phyloP scores from a whole-genome alignment of 2,888 invertebrate species.

The Calephelis perditalis region DNA sequence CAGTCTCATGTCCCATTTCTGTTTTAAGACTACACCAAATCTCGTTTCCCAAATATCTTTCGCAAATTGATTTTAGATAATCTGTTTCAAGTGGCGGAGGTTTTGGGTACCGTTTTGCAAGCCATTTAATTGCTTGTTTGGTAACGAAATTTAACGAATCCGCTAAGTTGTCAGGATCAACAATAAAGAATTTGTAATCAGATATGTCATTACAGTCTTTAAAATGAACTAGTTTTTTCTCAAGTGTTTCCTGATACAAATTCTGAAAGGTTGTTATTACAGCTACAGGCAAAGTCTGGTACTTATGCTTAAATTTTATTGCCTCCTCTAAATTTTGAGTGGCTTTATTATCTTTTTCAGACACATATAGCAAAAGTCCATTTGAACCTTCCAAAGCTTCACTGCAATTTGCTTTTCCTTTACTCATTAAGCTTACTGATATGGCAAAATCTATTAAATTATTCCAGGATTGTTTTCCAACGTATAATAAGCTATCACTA shows the following conservation, averaged over 20 bases:
- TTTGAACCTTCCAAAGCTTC: conserved; percentile 67
- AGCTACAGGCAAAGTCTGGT: conserved; percentile 62
- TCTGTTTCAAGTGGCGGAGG: conserved; percentile 78
- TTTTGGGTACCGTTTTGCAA: conserved; percentile 68
- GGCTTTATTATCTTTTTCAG: conserved; percentile 45
- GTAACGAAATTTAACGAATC: conserved; percentile 49
- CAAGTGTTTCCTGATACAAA: conserved; percentile 36
- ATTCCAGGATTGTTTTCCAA: conserved; percentile 67
- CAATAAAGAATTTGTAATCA: conserved; percentile 51
- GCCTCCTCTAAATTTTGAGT: conserved; percentile 45
- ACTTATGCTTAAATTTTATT: conserved; percentile 54
- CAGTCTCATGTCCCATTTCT: conserved; percentile 54
- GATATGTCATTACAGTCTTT: conserved; percentile 50
- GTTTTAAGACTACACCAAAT: conserved; percentile 77
- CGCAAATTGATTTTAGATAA: conserved; percentile 73
- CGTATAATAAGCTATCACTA: conserved; percentile 54
- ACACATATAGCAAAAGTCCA: conserved; percentile 56
- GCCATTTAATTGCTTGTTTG: conserved; percentile 65
- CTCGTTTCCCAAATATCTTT: conserved; percentile 78
- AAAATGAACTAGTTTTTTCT: conserved; percentile 41
- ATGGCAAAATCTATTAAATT: conserved; percentile 67
- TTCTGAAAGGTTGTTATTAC: conserved; percentile 47
- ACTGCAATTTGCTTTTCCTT: conserved; percentile 36
- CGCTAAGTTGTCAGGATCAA: conserved; percentile 45
- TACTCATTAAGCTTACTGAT: conserved; percentile 55